A percentile compares a stretch with the other conserved stretches of the same genome.
phyloP scores from a whole-genome alignment of 2,888 invertebrate species.

The Calameuta filiformis region DNA sequence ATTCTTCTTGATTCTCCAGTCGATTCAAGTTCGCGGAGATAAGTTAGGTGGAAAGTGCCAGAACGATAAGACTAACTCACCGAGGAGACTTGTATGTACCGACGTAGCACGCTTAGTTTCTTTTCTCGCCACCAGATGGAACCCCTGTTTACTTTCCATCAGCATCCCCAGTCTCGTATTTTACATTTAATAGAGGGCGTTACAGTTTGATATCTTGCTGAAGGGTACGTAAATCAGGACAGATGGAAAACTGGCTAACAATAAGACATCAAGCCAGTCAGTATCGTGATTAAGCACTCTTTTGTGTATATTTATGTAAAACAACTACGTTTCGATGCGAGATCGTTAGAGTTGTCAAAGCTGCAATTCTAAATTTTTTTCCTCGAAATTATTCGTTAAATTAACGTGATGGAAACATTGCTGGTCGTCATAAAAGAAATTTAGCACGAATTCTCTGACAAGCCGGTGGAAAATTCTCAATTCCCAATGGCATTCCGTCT shows the following conservation, averaged over 20 bases:
- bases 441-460: not conserved
- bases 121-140: not conserved
- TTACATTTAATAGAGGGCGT: not conserved
- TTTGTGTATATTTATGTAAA: not conserved
- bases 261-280: not conserved
- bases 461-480: not conserved
- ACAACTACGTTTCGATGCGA: not conserved
- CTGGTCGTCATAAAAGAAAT: not conserved
- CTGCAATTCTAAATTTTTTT: not conserved
- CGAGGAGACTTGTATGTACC: not conserved
- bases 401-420: not conserved
- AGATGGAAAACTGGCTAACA: not conserved
- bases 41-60: not conserved
- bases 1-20: not conserved
- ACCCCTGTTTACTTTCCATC: not conserved
- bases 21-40: not conserved
- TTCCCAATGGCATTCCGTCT: not conserved
- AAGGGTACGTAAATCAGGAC: not conserved
- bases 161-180: not conserved
- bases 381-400: not conserved
- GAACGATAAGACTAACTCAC: not conserved
- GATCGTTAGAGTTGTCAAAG: not conserved
- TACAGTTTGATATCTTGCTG: not conserved
- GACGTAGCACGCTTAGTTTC: not conserved
- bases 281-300: not conserved